These are phyloP conservation scores for Saxidomus purpurata DNA, from an alignment of 1,140 invertebrate genomes.

Conservation along the genomic window DNA sequence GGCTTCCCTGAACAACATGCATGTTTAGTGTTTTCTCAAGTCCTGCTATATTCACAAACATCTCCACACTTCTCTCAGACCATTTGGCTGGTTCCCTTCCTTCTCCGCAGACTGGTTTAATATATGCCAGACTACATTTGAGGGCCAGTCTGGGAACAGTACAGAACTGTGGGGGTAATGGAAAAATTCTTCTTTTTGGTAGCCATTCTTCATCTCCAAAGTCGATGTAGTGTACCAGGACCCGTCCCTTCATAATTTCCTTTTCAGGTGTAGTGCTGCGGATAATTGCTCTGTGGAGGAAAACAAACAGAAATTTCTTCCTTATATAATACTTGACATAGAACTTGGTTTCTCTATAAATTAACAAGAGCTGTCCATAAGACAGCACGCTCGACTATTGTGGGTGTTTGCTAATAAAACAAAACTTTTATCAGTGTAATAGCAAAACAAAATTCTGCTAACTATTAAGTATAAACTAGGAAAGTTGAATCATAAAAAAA, in stretches of 20 bases:
- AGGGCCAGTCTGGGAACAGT: constrained; percentile 46
- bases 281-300: constrained; percentile 30
- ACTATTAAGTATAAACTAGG: no score
- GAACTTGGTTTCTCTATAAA: no score
- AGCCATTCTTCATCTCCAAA: constrained; percentile 66
- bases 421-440: no score
- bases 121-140: constrained; percentile 49
- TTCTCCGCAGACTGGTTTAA: constrained; percentile 23
- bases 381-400: no score
- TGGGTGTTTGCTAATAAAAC: no score
- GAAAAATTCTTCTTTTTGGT: constrained; percentile 44
- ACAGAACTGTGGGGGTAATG: constrained; percentile 52
- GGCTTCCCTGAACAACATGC: constrained; percentile 50
- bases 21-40: constrained; percentile 58
- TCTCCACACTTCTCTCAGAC: constrained; percentile 16
- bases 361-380: no score
- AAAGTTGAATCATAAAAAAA: no score
- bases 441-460: no score
- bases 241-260: not conserved
- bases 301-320: no score
- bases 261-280: constrained; percentile 27
- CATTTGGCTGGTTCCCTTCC: not conserved
- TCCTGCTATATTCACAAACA: constrained; percentile 40
- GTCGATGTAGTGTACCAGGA: constrained; percentile 58
- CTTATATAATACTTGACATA: no score